Percentiles rank a stretch among this genome's conserved stretches.
These are phyloP conservation scores for Dolichallabes microphthalmus DNA, from an alignment of 2,113 vertebrate species.

Conservation along the genomic window DNA sequence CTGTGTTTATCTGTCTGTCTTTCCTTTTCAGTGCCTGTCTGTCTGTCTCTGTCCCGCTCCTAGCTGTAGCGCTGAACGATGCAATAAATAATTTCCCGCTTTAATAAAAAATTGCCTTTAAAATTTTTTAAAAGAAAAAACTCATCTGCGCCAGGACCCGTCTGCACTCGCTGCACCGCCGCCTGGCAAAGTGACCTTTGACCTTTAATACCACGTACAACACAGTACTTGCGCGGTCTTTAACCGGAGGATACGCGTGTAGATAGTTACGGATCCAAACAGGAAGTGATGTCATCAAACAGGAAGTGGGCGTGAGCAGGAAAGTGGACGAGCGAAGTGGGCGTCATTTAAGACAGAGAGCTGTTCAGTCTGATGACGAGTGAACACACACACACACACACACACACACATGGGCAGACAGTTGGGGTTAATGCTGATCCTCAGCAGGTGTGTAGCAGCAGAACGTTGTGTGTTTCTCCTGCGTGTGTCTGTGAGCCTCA, in stretches of 20 bases:
- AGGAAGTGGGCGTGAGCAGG: not conserved
- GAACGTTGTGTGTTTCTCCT: conserved; percentile 1
- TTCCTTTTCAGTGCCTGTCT: not conserved
- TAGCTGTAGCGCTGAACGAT: not conserved
- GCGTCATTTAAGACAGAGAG: not conserved
- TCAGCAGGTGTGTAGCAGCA: conserved; percentile 8
- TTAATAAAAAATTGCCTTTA: not conserved
- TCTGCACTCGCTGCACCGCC: not conserved
- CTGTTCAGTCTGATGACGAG: not conserved
- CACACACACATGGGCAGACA: not conserved
- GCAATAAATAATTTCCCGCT: not conserved
- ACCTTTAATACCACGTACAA: not conserved
- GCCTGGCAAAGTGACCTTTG: not conserved
- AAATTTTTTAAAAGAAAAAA: too few species aligned
- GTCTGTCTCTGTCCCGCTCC: not conserved
- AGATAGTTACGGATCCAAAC: not conserved
- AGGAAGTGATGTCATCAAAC: not conserved
- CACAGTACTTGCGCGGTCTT: not conserved
- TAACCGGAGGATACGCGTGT: not conserved
- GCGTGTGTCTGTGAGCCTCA: not conserved
- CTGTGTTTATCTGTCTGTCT: not conserved
- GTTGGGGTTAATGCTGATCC: not conserved
- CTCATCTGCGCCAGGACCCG: not conserved
- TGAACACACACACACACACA: not conserved
- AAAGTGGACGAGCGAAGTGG: not conserved